phyloP scores from a whole-genome alignment of 35 echinoderm and acorn worm genomes.

The Lytechinus variegatus region DNA sequence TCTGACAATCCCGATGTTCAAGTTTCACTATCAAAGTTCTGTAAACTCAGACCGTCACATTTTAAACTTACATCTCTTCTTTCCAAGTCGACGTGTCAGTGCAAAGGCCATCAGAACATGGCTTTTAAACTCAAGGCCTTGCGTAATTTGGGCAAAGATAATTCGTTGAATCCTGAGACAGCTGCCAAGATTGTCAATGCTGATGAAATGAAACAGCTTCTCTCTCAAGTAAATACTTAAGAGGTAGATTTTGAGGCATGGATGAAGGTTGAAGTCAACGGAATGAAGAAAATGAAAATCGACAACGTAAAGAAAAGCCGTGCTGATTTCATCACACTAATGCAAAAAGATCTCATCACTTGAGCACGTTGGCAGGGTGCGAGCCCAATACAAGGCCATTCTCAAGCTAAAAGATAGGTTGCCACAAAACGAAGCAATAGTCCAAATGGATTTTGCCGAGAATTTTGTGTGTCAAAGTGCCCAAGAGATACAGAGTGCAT shows the following conservation, averaged over 20 bases:
- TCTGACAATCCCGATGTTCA: no score
- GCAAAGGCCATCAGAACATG: conserved; percentile 61
- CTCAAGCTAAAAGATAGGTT: no score
- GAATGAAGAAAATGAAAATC: conserved; percentile 54
- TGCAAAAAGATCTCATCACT: conserved; percentile 45
- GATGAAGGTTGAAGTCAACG: conserved; percentile 54
- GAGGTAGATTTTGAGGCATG: conserved; percentile 59
- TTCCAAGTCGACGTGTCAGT: conserved; percentile 49
- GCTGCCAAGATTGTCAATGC: not conserved
- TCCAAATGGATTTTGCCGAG: no score
- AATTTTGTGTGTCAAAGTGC: no score
- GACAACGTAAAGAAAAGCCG: conserved; percentile 36
- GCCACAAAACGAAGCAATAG: no score
- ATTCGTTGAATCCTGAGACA: conserved; percentile 62
- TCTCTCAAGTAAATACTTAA: not conserved
- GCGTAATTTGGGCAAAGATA: conserved; percentile 38
- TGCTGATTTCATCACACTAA: conserved; percentile 58
- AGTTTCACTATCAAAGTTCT: no score
- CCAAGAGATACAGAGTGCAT: no score
- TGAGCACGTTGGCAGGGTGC: conserved; percentile 53
- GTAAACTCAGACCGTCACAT: no score
- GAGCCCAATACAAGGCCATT: no score
- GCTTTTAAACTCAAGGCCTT: conserved; percentile 58
- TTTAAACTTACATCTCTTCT: conserved; percentile 58
- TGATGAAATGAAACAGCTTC: conserved; percentile 53